These are phyloP conservation scores for Enoplosus armatus DNA, from an alignment of 2,797 vertebrate species.

Conservation along the genomic window DNA sequence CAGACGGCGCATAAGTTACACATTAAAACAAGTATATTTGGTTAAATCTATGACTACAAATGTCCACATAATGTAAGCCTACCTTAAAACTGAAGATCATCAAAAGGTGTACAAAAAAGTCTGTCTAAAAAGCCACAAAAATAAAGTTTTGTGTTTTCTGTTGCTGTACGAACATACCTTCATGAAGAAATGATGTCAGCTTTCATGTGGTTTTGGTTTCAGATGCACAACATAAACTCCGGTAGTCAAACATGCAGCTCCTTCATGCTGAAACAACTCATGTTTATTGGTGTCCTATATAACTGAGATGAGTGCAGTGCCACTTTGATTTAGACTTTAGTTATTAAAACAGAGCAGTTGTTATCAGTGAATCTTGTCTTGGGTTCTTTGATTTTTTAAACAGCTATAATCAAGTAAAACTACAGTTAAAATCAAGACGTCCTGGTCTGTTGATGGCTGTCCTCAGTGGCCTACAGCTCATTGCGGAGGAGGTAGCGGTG, in stretches of 20 bases:
- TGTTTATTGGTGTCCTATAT: conserved; percentile 32
- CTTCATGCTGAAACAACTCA: conserved; percentile 31
- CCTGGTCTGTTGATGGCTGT: background rate
- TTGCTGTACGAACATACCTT: conserved; percentile 49
- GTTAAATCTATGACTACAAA: background rate
- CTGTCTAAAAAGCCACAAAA: conserved; percentile 21
- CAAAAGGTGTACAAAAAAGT: background rate
- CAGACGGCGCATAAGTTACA: conserved; percentile 51
- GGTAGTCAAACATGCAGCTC: conserved; percentile 46
- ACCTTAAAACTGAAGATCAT: background rate
- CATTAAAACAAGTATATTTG: background rate
- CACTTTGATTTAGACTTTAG: background rate
- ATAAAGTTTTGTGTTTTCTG: conserved; percentile 38
- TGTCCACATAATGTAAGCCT: background rate
- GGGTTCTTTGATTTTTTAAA: conserved; percentile 28
- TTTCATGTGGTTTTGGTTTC: conserved; percentile 79
- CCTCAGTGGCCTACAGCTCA: conserved; percentile 78
- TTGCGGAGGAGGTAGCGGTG: conserved; percentile 78
- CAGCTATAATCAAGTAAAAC: conserved; percentile 39
- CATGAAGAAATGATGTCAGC: conserved; percentile 60
- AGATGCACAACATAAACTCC: conserved; percentile 42
- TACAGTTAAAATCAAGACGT: conserved; percentile 17
- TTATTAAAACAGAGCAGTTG: conserved; percentile 23
- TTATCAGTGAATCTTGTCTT: conserved; percentile 5
- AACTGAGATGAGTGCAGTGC: conserved; percentile 13